Conservation (phyloP, 2,797 vertebrate genomes). For the Amazonetta brasiliensis region DNA sequence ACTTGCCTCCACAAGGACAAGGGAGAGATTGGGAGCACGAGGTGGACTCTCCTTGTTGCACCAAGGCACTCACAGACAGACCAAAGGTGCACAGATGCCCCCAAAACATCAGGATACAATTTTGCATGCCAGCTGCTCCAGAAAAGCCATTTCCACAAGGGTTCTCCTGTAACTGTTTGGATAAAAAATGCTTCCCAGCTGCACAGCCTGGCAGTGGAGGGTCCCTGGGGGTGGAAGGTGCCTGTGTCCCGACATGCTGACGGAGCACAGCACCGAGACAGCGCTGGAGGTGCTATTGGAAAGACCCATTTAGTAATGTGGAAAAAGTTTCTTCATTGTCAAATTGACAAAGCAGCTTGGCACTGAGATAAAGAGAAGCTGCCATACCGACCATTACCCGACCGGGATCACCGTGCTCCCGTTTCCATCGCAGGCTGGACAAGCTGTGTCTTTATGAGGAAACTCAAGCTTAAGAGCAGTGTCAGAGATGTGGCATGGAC, state of each 20-base stretch:
- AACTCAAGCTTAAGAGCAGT: neutral
- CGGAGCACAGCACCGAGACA: rapidly evolving
- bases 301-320: neutral
- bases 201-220: neutral
- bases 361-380: neutral
- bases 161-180: neutral
- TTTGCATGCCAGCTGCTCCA: neutral
- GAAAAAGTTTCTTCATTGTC: neutral
- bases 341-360: neutral
- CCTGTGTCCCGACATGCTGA: neutral
- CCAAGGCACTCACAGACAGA: neutral
- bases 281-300: neutral
- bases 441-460: neutral
- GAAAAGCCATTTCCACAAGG: neutral
- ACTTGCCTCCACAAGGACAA: neutral
- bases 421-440: rapidly evolving
- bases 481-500: too few species aligned
- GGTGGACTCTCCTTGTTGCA: neutral
- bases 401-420: rapidly evolving
- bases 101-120: neutral
- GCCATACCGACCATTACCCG: neutral
- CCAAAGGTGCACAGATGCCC: neutral
- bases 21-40: neutral
- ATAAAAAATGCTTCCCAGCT: neutral
- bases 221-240: neutral